Evolutionary conservation across 1,140 invertebrate species (phyloP).

Genomic region (Trissolcus basalis): DNA sequence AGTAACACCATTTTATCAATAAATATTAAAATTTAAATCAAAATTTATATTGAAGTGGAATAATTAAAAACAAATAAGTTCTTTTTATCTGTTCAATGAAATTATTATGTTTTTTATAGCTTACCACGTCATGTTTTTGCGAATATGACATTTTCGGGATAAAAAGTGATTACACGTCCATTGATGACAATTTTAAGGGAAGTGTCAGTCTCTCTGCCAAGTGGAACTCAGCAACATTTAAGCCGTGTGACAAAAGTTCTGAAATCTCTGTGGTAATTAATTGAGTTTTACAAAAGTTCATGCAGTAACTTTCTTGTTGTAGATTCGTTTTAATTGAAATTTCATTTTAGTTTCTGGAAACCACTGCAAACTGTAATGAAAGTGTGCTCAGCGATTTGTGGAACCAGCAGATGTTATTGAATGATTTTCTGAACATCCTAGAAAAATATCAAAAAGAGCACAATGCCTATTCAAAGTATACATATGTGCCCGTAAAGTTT

Average conservation of each 20-base stretch:
- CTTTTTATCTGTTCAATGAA: background rate
- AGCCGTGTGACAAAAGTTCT: constrained; percentile 48
- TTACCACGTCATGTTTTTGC: constrained; percentile 45
- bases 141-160: constrained; percentile 65
- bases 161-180: constrained; percentile 58
- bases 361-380: constrained; percentile 51
- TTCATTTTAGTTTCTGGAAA: constrained; percentile 59
- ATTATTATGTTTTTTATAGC: constrained; percentile 41
- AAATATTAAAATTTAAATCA: background rate
- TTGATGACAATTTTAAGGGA: constrained; percentile 60
- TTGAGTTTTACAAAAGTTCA: constrained; percentile 1
- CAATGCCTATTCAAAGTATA: constrained; percentile 51
- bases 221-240: constrained; percentile 59
- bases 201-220: constrained; percentile 60
- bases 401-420: constrained; percentile 63
- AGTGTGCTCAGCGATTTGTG: constrained; percentile 63
- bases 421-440: constrained; percentile 64
- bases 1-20: constrained; percentile 42
- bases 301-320: constrained; percentile 4
- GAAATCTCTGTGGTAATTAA: constrained; percentile 63
- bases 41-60: no score
- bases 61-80: no score
- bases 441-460: constrained; percentile 51
- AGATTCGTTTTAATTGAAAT: constrained; percentile 13
- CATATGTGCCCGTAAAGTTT: constrained; percentile 53